Evolutionary conservation across 2,113 vertebrate genomes (phyloP).

Genomic region (Capreolus pygargus): DNA sequence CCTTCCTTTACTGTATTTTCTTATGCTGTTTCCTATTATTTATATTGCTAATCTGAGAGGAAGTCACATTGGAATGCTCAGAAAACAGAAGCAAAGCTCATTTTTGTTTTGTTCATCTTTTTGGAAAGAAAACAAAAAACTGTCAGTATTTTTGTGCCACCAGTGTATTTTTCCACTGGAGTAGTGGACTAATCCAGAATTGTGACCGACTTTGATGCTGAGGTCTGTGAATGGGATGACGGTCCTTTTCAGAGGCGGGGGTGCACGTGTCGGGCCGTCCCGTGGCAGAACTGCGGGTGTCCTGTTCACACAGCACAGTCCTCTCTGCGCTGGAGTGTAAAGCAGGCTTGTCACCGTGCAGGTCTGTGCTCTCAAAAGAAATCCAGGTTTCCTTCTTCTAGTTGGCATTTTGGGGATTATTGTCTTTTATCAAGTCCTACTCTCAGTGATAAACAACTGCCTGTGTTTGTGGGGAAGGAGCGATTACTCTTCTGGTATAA

Average conservation of each 20-base stretch:
- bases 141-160: not conserved
- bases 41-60: not conserved
- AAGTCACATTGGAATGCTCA: not conserved
- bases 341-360: not conserved
- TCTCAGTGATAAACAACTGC: not conserved
- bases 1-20: not conserved
- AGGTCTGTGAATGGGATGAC: not conserved
- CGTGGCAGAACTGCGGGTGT: not conserved
- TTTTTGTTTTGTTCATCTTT: not conserved
- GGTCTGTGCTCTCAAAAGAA: not conserved
- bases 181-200: not conserved
- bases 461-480: not conserved
- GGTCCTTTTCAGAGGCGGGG: not conserved
- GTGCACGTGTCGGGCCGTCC: rapidly evolving
- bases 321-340: not conserved
- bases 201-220: not conserved
- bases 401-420: not conserved
- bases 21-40: not conserved
- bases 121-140: not conserved
- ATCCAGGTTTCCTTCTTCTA: not conserved
- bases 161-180: not conserved
- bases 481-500: not conserved
- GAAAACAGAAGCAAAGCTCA: slow-evolving; percentile 11
- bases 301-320: not conserved
- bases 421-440: not conserved